These are phyloP conservation scores for Nomada ferruginata DNA, from an alignment of 2,888 invertebrate genomes.

Conservation along the genomic window DNA sequence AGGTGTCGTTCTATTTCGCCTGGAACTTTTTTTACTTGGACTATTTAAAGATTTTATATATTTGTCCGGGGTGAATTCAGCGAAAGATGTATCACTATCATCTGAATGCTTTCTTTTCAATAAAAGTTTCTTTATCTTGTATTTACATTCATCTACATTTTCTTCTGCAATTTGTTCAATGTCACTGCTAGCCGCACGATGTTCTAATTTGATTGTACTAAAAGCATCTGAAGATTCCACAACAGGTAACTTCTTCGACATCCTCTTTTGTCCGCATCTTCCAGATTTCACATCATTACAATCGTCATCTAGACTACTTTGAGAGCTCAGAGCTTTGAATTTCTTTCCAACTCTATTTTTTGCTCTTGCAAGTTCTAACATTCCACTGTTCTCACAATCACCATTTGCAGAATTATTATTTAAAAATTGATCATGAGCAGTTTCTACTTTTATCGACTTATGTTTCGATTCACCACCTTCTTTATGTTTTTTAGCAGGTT, in stretches of 20 bases:
- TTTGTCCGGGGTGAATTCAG: constrained; percentile 17
- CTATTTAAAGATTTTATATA: background rate
- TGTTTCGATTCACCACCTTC: constrained; percentile 1
- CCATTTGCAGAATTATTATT: constrained; percentile 8
- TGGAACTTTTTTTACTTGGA: constrained; percentile 28
- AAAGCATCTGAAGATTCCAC: background rate
- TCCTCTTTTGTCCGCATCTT: background rate
- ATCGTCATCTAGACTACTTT: constrained; percentile 16
- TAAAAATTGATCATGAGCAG: background rate
- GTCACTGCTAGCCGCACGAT: background rate
- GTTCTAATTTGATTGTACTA: constrained; percentile 17
- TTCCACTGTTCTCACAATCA: background rate
- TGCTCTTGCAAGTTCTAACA: background rate
- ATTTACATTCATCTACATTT: background rate
- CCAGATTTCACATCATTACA: background rate
- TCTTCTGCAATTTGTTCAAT: background rate
- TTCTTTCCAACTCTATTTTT: constrained; percentile 19
- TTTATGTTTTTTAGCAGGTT: constrained; percentile 21
- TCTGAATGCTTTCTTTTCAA: constrained; percentile 13
- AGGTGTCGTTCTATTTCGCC: constrained; percentile 16
- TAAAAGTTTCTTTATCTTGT: background rate
- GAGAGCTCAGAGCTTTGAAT: background rate
- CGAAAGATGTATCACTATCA: constrained; percentile 11
- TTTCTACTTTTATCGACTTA: background rate
- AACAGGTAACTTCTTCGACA: background rate